Evolutionary conservation across 2,797 vertebrate species (phyloP).

Genomic region (Nannoperca obscura): DNA sequence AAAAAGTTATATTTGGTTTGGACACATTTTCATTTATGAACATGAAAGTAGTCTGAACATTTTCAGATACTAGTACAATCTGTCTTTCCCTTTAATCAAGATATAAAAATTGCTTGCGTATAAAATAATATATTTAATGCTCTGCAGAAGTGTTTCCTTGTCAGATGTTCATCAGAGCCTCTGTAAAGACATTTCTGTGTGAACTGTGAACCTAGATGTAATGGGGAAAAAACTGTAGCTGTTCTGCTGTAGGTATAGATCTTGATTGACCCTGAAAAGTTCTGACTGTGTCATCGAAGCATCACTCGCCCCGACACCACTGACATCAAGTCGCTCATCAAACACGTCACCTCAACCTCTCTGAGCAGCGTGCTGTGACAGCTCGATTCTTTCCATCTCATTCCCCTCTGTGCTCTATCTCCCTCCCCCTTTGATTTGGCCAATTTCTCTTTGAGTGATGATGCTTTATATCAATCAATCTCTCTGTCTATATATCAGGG

Average conservation of each 20-base stretch:
- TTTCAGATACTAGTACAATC: not conserved
- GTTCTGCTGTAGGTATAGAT: constrained; percentile 24
- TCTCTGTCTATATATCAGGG: constrained; percentile 35
- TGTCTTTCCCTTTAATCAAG: constrained; percentile 7
- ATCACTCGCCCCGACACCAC: constrained; percentile 24
- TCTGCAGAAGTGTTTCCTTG: not conserved
- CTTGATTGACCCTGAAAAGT: constrained; percentile 52
- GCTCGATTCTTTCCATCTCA: constrained; percentile 28
- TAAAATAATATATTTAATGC: not conserved
- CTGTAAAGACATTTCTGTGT: not conserved
- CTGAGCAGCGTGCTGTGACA: constrained; percentile 41
- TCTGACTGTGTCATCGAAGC: constrained; percentile 59
- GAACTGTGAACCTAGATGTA: not conserved
- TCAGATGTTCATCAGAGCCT: constrained; percentile 1
- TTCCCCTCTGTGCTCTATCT: constrained; percentile 4
- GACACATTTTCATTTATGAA: not conserved
- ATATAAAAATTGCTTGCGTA: not conserved
- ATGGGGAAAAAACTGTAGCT: constrained; percentile 11
- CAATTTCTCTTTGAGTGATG: constrained; percentile 48
- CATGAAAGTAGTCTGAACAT: not conserved
- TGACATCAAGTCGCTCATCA: constrained; percentile 56
- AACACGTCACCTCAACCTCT: constrained; percentile 49
- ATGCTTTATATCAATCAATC: constrained; percentile 52
- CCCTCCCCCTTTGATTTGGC: constrained; percentile 28
- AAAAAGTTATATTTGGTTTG: too few relatives aligned